Evolutionary conservation across 2,113 vertebrate species (phyloP).

Genomic region (Paradoxurus hermaphroditus): DNA sequence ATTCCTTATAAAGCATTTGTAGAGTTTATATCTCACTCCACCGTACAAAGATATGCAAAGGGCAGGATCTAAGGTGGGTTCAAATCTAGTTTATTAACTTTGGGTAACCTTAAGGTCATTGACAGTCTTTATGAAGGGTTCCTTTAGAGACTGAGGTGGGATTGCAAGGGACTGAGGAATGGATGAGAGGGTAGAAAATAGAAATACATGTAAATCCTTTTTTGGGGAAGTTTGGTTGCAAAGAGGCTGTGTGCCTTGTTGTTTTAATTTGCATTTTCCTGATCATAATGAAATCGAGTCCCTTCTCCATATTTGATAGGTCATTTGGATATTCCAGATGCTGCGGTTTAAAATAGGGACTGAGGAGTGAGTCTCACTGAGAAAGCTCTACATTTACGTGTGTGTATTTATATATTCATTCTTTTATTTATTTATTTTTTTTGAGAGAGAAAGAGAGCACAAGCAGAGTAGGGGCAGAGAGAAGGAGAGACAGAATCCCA

Average conservation of each 20-base stretch:
- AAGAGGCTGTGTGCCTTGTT: not conserved
- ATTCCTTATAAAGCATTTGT: not conserved
- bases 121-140: not conserved
- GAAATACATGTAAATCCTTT: not conserved
- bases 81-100: not conserved
- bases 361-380: not conserved
- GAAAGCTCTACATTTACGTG: not conserved
- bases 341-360: not conserved
- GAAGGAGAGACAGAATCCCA: no score
- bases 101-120: not conserved
- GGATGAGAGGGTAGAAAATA: not conserved
- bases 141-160: not conserved
- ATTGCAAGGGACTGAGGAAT: not conserved
- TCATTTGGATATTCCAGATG: not conserved
- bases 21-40: not conserved
- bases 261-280: not conserved
- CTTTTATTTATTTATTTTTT: no score
- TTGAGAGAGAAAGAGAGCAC: no score
- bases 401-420: no score
- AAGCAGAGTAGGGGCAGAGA: no score
- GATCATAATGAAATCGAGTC: not conserved
- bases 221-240: not conserved
- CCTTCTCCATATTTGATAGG: not conserved
- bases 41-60: not conserved
- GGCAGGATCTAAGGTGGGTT: not conserved